Base-by-base conservation (phyloP, 2,113 vertebrate species). In the Sturnus vulgaris region DNA sequence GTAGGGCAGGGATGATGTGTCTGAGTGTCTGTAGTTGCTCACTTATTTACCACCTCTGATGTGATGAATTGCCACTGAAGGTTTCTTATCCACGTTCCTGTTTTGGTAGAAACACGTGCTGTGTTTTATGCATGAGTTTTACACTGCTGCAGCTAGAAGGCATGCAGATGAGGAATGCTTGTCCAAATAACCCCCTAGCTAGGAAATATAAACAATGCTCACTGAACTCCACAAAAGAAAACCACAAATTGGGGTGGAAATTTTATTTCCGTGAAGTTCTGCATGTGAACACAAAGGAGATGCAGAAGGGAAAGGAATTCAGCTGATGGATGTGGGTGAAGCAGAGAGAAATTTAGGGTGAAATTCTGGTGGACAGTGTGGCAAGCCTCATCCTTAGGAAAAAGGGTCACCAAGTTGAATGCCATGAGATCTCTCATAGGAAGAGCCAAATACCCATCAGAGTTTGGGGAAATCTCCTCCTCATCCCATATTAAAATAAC, bases 41-140 rank as follows among this genome's bases (percentile, higher is more conserved):
- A 31, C n/a, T 77, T 77, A n/a, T 77, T 90, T 83, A 15, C 64
- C 50, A n/a, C 46, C 16, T 55, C 50, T 65, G 71, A 65, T 20
- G 17, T 40, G 59, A 68, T 47, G 49, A 40, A 69, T 52, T 94
- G 49, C 33, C 81, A 44, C 2, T 44, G 55, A 70, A 53, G 55
- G 15, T 57, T 95, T 65, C 71, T 71, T 44, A 42, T 2, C 46
- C 81, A 61, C 0, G 0, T 72, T 83, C 59, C 37, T 72, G 27
- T 35, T 92, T 37, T 0, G 0, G 68, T 44, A 49, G 68, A 65
- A 91, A 73, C 72, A n/a, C 1, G 3, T 49, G 15, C 47, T 73
- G 90, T 72, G 59, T 89, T 93, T 96, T 37, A 83, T 61, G n/a
- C n/a, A 72, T 52, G 64, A 81, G 68, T 64, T 91, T 63, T 86